Conservation (phyloP, 1,140 invertebrate genomes). For the Drosophila albomicans region DNA sequence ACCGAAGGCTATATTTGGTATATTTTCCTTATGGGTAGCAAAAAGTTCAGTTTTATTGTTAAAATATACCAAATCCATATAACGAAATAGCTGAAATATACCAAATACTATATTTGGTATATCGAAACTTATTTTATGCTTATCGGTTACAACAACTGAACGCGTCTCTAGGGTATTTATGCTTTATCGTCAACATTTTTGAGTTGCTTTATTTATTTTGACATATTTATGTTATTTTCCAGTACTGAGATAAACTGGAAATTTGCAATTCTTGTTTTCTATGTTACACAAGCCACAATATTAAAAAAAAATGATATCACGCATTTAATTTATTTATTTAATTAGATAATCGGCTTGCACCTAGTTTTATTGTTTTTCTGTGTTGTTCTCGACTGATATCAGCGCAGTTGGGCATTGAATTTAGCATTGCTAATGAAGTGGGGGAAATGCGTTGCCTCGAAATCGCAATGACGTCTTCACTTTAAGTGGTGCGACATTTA, state of each 20-base stretch:
- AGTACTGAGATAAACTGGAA: too few species aligned
- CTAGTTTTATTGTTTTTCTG: slow-evolving; percentile 7
- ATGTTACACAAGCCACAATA: background rate
- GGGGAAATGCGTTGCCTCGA: slow-evolving; percentile 17
- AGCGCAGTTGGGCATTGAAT: slow-evolving; percentile 19
- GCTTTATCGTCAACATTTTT: background rate
- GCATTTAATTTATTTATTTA: slow-evolving; percentile 39
- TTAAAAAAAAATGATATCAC: background rate
- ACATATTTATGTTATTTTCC: background rate
- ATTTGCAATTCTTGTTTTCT: background rate
- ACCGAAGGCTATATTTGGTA: too few species aligned
- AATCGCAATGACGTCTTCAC: slow-evolving; percentile 10
- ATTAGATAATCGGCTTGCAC: slow-evolving; percentile 39
- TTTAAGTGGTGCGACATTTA: slow-evolving; percentile 51
- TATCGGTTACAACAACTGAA: too few species aligned
- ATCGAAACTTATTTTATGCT: too few species aligned
- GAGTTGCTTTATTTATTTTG: background rate
- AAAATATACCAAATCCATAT: too few species aligned
- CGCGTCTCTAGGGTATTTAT: background rate
- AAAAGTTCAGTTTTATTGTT: too few species aligned
- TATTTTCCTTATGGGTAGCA: too few species aligned
- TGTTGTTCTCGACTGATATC: background rate
- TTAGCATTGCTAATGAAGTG: slow-evolving; percentile 37
- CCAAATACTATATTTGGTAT: too few species aligned
- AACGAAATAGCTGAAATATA: too few species aligned